Conservation (phyloP, 2,113 vertebrate species). For the Oriolus oriolus region DNA sequence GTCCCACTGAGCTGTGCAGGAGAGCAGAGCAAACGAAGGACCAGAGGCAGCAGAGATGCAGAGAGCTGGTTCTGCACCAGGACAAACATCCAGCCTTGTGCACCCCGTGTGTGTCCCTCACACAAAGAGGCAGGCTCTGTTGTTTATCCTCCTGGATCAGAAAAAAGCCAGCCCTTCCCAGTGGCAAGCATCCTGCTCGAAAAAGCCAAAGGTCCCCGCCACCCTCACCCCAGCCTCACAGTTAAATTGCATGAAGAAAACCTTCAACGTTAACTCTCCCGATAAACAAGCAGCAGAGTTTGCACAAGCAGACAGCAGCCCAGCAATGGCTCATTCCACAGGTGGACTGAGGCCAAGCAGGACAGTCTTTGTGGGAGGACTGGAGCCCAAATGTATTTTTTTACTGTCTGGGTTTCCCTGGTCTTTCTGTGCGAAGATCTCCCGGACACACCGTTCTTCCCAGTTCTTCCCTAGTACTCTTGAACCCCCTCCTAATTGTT, state of each 20-base stretch:
- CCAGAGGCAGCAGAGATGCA: neutral
- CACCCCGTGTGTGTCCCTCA: neutral
- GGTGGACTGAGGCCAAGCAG: neutral
- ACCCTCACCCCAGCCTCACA: neutral
- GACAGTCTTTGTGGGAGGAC: neutral
- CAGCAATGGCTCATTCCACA: neutral
- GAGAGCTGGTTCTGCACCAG: neutral
- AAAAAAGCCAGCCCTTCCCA: neutral
- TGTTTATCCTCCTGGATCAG: neutral
- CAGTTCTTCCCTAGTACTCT: neutral
- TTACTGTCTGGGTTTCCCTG: neutral
- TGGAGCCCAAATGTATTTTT: neutral
- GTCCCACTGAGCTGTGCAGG: conserved; percentile 39
- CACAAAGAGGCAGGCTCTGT: neutral
- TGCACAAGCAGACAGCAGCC: neutral
- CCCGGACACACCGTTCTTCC: neutral
- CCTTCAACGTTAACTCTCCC: fast-evolving
- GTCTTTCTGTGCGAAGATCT: neutral
- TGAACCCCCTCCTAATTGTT: neutral
- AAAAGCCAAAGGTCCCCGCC: neutral
- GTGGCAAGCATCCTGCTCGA: neutral
- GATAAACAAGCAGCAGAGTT: neutral
- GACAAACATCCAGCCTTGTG: neutral
- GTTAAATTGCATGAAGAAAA: neutral
- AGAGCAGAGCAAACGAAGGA: conserved; percentile 18